These are phyloP conservation scores for Cebidichthys violaceus DNA, from an alignment of 2,113 vertebrate species.

Conservation along the genomic window DNA sequence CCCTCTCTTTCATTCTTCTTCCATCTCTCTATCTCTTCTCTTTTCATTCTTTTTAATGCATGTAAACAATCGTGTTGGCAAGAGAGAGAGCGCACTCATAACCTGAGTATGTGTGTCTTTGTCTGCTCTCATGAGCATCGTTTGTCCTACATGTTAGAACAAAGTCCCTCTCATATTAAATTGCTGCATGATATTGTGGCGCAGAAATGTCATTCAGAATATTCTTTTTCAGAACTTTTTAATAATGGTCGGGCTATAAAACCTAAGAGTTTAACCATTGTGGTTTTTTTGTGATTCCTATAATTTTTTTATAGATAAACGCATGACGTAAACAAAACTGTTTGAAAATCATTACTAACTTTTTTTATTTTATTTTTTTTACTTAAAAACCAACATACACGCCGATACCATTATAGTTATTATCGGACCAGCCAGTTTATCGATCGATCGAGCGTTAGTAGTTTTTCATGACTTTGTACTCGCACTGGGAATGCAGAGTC, in stretches of 20 bases:
- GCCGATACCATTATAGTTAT: not conserved
- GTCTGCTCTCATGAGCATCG: not conserved
- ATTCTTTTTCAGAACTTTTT: not conserved
- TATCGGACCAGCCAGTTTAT: not conserved
- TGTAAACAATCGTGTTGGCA: conserved; percentile 42
- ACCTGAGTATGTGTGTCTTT: conserved; percentile 26
- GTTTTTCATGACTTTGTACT: not conserved
- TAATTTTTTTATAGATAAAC: not conserved
- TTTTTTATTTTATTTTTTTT: not conserved
- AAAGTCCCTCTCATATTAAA: not conserved
- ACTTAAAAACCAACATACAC: not conserved
- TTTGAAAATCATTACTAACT: not conserved
- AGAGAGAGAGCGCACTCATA: conserved; percentile 39
- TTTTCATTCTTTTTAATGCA: conserved; percentile 48
- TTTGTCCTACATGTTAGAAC: not conserved
- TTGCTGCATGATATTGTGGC: not conserved
- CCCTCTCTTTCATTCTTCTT: conserved; percentile 46
- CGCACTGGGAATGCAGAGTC: not conserved
- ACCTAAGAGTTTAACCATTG: not conserved
- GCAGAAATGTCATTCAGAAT: not conserved
- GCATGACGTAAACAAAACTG: not conserved
- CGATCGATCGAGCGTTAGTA: not conserved
- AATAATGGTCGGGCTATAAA: not conserved
- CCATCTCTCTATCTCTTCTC: conserved; percentile 34
- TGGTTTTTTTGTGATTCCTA: not conserved